Percentiles rank a stretch among this genome's conserved stretches.
These are phyloP conservation scores for Myrmophylax atrothorax DNA, from an alignment of 2,113 vertebrate genomes.

Conservation along the genomic window DNA sequence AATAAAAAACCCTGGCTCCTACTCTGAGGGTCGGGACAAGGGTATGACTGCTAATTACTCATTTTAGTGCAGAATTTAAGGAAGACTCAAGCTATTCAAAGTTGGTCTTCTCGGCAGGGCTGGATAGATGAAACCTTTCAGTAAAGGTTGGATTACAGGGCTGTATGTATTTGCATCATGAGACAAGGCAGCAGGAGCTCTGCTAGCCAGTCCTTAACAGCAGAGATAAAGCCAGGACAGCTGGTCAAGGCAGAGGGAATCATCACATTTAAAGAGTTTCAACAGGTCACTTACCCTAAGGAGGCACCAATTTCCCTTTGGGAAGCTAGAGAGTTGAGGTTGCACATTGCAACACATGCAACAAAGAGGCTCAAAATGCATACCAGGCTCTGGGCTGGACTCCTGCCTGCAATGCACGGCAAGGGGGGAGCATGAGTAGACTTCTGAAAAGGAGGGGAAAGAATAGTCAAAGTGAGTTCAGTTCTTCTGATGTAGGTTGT, in stretches of 20 bases:
- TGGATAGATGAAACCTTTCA: neutral
- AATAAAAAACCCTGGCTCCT: neutral
- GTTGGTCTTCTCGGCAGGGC: neutral
- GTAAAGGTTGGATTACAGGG: neutral
- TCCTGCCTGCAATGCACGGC: neutral
- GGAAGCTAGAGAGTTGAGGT: neutral
- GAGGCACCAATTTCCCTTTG: neutral
- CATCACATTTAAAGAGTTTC: neutral
- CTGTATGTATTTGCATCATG: neutral
- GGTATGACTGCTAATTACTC: neutral
- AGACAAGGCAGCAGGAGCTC: neutral
- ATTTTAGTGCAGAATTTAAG: neutral
- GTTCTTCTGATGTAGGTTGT: slow-evolving; percentile 19
- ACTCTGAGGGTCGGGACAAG: neutral
- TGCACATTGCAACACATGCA: neutral
- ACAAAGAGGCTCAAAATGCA: neutral
- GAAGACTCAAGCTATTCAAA: neutral
- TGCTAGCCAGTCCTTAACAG: neutral
- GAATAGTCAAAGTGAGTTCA: neutral
- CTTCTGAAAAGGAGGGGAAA: neutral
- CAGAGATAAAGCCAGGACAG: neutral
- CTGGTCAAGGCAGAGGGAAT: neutral
- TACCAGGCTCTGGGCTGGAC: neutral
- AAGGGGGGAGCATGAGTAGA: neutral
- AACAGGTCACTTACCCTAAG: neutral